Evolutionary conservation across 2,888 invertebrate species (phyloP).

Genomic region (Sarcophaga variegata): DNA sequence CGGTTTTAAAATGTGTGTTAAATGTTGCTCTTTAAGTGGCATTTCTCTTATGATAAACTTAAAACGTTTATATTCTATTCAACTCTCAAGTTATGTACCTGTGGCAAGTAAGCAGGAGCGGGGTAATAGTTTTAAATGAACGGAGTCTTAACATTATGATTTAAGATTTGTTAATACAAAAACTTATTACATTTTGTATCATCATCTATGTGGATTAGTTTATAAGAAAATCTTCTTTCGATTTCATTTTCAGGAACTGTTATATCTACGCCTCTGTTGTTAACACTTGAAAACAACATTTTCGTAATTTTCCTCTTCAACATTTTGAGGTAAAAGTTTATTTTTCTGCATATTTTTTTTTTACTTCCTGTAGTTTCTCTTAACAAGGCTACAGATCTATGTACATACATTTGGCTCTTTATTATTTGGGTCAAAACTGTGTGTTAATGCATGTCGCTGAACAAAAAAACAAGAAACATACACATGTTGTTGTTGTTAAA

Average conservation of each 20-base stretch:
- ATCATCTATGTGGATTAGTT: no score
- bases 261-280: neutral
- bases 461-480: neutral
- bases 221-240: no score
- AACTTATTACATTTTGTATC: neutral
- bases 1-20: slow-evolving; percentile 50
- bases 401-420: slow-evolving; percentile 22
- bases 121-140: neutral
- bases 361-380: neutral
- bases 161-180: no score
- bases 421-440: slow-evolving; percentile 41
- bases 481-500: no score
- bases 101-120: neutral
- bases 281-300: neutral
- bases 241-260: neutral
- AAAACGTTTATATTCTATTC: slow-evolving; percentile 22
- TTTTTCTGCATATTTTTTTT: neutral
- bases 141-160: neutral
- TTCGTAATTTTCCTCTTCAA: neutral
- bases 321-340: slow-evolving; percentile 28
- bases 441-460: slow-evolving; percentile 19
- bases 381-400: neutral
- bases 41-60: slow-evolving; percentile 10
- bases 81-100: neutral
- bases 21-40: slow-evolving; percentile 49